A percentile compares a stretch with the other conserved stretches of the same genome.
Conservation (phyloP, 2,797 vertebrate genomes). For the Forpus xanthops region DNA sequence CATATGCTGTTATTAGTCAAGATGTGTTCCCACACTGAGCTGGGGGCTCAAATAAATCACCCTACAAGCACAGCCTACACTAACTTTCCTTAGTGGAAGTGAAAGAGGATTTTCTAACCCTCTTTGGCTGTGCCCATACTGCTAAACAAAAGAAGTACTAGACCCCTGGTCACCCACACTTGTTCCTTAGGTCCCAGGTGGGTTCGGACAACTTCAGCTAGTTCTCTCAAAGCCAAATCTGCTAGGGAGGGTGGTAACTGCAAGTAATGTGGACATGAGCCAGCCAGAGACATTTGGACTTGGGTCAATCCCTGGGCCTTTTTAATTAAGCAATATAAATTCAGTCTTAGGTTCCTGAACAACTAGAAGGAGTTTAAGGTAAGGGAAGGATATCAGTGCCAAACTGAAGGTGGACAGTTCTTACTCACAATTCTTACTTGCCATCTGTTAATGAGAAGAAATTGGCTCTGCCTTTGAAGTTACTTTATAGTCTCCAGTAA, state of each 20-base stretch:
- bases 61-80: not conserved
- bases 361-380: slow-evolving; percentile 30
- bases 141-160: not conserved
- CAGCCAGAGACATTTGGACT: slow-evolving; percentile 1
- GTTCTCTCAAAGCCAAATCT: not conserved
- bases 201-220: not conserved
- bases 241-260: not conserved
- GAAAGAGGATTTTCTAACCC: not conserved
- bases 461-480: not conserved
- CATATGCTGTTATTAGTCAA: not conserved
- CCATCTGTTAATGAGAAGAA: not conserved
- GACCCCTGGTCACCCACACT: not conserved
- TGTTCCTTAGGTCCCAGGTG: not conserved
- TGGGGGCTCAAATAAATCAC: not conserved
- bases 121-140: not conserved
- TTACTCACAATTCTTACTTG: slow-evolving; percentile 15
- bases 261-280: not conserved
- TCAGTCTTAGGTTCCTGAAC: not conserved
- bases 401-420: slow-evolving; percentile 43
- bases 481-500: not conserved
- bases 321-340: slow-evolving; percentile 44
- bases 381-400: not conserved
- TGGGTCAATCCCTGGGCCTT: not conserved
- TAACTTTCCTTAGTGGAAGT: not conserved
- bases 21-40: too few relatives aligned